Evolutionary conservation across 2,888 invertebrate species (phyloP), one percentile per base, ranked within the genome.

Genomic region (Perizoma flavofasciatum): DNA sequence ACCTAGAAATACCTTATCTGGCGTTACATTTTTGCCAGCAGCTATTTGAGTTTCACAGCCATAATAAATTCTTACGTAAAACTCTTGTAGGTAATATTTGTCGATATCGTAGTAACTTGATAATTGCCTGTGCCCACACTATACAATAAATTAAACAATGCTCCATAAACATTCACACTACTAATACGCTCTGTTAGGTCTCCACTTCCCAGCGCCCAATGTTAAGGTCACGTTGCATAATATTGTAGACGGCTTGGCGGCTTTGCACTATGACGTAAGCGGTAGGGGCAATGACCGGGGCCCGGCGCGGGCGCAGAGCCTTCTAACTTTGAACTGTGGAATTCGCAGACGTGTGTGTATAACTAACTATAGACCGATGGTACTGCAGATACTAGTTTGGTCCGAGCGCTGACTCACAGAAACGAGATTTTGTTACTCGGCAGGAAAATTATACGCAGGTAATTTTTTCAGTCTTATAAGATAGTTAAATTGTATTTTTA

Each of bases 181-280:
- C 70, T 69, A 72, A 75, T 78, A 76, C 75, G 76, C 73, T 67
- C 63, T 61, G 69, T 62, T 49, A 59, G 49, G 59, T 59, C 40
- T 50, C 74, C 74, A 72, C 78, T 77, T 78, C 75, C 52, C 61
- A 61, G 61, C 41, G 74, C 76, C 82, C 82, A 89, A 86, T 86
- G 89, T 87, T 90, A 89, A 91, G 91, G 91, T 88, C 89, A 78
- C 69, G 74, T 89, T 89, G 87, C 82, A 85, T 88, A 89, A 88
- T 66, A 62, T 75, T 75, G 89, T 88, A 92, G 91, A 92, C 91
- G 87, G 91, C 91, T 82, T 90, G 91, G 92, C 91, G 90, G 85
- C 61, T 52, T 48, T 33, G 10, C 46, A 59, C 49, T 48, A 41
- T 58, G 48, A 41, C 49, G 51, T 51, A 50, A 58, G 35, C 49